Evolutionary conservation across 2,888 invertebrate species (phyloP).

Genomic region (Heliconius cydno): DNA sequence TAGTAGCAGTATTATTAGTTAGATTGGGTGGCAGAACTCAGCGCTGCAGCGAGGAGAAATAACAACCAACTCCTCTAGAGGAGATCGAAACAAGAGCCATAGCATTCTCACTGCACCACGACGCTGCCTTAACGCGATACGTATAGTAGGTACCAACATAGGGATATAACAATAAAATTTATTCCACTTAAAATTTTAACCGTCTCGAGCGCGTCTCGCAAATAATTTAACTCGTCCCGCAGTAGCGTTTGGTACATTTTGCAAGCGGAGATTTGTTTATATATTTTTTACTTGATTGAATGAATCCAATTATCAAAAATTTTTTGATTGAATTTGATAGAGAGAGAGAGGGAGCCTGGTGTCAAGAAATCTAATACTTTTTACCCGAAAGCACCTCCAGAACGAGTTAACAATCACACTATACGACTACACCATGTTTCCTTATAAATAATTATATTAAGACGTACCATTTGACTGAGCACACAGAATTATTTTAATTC

Average conservation of each 20-base stretch:
- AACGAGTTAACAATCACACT: no score
- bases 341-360: no score
- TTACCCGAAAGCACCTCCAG: no score
- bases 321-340: no score
- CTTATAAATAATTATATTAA: no score
- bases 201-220: conserved; percentile 24
- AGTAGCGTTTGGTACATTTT: conserved; percentile 7
- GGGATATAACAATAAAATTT: neutral
- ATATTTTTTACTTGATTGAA: no score
- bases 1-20: no score
- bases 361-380: no score
- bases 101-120: neutral
- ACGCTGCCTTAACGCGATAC: neutral
- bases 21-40: neutral
- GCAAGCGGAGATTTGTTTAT: neutral
- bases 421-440: no score
- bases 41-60: neutral
- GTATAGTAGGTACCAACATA: neutral
- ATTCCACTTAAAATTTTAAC: conserved; percentile 1
- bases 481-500: no score
- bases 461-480: no score
- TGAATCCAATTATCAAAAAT: no score
- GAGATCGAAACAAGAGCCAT: neutral
- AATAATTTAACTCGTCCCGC: conserved; percentile 16
- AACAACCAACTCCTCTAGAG: neutral